phyloP scores from a whole-genome alignment of 2,113 vertebrate species.

The Xerus inauris region DNA sequence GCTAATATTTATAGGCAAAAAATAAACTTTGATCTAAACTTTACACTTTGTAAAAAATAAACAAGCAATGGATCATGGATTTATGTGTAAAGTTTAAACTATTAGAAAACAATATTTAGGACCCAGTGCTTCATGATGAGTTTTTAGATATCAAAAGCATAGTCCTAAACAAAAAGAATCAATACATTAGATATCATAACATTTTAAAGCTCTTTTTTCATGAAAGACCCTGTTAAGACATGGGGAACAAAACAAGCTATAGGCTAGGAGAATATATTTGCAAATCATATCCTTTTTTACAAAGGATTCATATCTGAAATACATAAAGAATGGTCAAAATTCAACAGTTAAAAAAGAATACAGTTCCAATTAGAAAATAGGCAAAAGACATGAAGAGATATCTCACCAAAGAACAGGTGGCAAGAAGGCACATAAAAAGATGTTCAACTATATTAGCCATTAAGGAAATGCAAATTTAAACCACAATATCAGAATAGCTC shows the following conservation, averaged over 20 bases:
- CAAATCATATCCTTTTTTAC: not conserved
- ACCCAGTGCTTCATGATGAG: not conserved
- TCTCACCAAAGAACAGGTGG: not conserved
- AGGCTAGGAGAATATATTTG: not conserved
- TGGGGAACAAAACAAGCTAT: not conserved
- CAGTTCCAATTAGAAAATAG: not conserved
- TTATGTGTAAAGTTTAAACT: slow-evolving; percentile 14
- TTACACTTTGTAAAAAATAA: slow-evolving; percentile 20
- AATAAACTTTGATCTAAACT: not conserved
- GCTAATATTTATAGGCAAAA: not conserved
- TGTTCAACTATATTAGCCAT: not conserved
- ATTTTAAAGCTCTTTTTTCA: slow-evolving; percentile 1
- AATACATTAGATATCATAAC: not conserved
- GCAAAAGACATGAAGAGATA: not conserved
- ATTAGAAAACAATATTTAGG: not conserved
- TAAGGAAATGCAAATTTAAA: not conserved
- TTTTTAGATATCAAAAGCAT: slow-evolving; percentile 18
- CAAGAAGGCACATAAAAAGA: not conserved
- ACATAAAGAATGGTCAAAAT: not conserved
- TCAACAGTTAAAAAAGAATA: not conserved
- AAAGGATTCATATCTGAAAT: not conserved
- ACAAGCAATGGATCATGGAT: not conserved
- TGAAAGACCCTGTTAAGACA: not conserved
- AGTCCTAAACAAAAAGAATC: not conserved
- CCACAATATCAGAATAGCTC: not conserved